Percentiles rank a stretch among this genome's conserved stretches.
phyloP scores from a whole-genome alignment of 2,113 vertebrate genomes.

The Pseudorasbora parva region DNA sequence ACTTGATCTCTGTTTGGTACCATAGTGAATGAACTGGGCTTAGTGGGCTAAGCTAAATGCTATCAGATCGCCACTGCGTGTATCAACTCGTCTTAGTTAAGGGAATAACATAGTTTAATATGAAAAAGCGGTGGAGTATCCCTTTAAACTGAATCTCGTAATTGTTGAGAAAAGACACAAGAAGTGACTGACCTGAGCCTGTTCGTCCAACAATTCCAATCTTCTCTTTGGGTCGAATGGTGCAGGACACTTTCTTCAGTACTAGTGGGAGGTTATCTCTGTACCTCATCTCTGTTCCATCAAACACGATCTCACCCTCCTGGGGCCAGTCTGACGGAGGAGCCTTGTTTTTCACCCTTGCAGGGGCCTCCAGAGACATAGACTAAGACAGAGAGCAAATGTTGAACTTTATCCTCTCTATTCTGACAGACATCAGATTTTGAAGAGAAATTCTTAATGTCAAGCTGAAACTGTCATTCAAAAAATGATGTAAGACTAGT shows the following conservation, averaged over 20 bases:
- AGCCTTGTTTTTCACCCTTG: conserved; percentile 85
- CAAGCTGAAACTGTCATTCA: background rate
- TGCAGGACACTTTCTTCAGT: conserved; percentile 90
- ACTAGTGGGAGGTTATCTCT: conserved; percentile 89
- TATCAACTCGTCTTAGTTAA: too few relatives aligned
- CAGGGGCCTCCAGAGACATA: conserved; percentile 89
- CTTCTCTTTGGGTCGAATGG: conserved; percentile 90
- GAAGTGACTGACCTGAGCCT: conserved; percentile 81
- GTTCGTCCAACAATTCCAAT: conserved; percentile 92
- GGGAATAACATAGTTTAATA: too few relatives aligned
- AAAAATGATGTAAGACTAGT: conserved; percentile 25
- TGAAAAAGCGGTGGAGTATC: too few relatives aligned
- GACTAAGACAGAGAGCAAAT: conserved; percentile 73
- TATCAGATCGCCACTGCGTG: too few relatives aligned
- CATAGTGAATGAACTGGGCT: too few relatives aligned
- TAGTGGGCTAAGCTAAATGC: too few relatives aligned
- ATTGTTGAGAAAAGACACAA: background rate
- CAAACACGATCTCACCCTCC: conserved; percentile 87
- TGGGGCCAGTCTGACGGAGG: conserved; percentile 88
- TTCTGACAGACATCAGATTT: background rate
- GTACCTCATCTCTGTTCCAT: conserved; percentile 89
- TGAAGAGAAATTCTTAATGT: background rate
- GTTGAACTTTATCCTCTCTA: background rate
- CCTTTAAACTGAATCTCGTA: background rate
- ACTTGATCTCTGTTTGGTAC: too few relatives aligned